phyloP scores from a whole-genome alignment of 2,113 vertebrate genomes.

The Oryzias woworae region DNA sequence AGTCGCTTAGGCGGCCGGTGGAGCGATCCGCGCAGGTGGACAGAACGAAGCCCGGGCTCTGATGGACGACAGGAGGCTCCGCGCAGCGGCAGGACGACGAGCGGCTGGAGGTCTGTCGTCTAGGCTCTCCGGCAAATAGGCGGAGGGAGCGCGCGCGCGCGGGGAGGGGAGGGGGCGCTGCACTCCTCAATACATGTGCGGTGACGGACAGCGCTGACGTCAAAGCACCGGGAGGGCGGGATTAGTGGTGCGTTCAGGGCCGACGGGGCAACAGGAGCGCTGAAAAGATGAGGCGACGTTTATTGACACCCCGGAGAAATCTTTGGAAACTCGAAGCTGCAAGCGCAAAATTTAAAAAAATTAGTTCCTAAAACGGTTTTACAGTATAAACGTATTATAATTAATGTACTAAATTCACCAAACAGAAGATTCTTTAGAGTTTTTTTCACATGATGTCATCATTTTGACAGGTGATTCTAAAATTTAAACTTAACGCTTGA shows the following conservation, averaged over 20 bases:
- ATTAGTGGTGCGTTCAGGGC: background rate
- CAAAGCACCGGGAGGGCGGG: slow-evolving; percentile 44
- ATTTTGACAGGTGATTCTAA: too few relatives aligned
- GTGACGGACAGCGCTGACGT: slow-evolving; percentile 72
- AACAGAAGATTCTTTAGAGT: too few relatives aligned
- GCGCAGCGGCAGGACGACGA: slow-evolving; percentile 41
- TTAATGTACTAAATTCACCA: too few relatives aligned
- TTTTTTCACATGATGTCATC: too few relatives aligned
- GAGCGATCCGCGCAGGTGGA: slow-evolving; percentile 19
- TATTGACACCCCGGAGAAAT: too few relatives aligned
- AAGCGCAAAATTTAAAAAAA: too few relatives aligned
- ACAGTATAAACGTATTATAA: too few relatives aligned
- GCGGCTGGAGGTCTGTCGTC: slow-evolving; percentile 36
- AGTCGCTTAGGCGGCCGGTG: slow-evolving; percentile 7
- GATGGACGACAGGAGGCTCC: slow-evolving; percentile 22
- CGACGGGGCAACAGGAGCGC: background rate
- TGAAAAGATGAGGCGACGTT: too few relatives aligned
- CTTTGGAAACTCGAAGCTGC: too few relatives aligned
- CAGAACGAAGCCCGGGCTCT: slow-evolving; percentile 7
- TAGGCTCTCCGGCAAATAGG: slow-evolving; percentile 33
- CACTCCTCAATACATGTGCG: slow-evolving; percentile 79
- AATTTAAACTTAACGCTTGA: too few relatives aligned
- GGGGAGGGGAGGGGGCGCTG: slow-evolving; percentile 20
- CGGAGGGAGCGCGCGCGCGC: slow-evolving; percentile 44
- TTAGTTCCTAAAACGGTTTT: too few relatives aligned